Evolutionary conservation across 2,888 invertebrate genomes (phyloP).

Genomic region (Acanthosepion esculentum): DNA sequence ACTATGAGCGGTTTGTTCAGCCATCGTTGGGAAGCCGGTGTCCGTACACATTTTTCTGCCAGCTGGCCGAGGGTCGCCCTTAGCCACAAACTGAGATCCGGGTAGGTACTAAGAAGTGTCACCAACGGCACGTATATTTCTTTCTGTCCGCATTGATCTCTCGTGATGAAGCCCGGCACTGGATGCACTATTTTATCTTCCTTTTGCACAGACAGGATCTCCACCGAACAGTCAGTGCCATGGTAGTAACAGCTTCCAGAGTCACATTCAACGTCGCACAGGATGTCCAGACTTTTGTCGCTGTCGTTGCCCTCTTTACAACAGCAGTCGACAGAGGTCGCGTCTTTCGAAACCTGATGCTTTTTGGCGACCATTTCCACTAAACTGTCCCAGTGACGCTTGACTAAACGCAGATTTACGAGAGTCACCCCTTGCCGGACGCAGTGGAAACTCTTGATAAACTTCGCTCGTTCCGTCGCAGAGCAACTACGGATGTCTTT

Average conservation of each 20-base stretch:
- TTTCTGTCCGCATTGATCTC: not conserved
- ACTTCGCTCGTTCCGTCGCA: constrained; percentile 56
- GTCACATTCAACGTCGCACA: no score
- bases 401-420: not conserved
- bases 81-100: no score
- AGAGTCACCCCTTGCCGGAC: constrained; percentile 50
- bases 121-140: not conserved
- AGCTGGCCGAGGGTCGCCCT: no score
- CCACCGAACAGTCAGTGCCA: no score
- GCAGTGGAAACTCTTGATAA: constrained; percentile 57
- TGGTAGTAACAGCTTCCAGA: no score
- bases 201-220: no score
- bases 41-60: no score
- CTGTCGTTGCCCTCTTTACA: no score
- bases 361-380: constrained; percentile 35
- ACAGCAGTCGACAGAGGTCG: not conserved
- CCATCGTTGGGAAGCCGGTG: no score
- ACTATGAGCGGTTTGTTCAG: no score
- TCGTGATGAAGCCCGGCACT: not conserved
- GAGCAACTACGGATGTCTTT: constrained; percentile 57
- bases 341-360: not conserved
- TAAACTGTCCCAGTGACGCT: not conserved
- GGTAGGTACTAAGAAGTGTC: not conserved
- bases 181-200: not conserved
- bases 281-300: no score